These are phyloP conservation scores for Pantherophis guttatus DNA, from an alignment of 2,113 vertebrate species.

Conservation along the genomic window DNA sequence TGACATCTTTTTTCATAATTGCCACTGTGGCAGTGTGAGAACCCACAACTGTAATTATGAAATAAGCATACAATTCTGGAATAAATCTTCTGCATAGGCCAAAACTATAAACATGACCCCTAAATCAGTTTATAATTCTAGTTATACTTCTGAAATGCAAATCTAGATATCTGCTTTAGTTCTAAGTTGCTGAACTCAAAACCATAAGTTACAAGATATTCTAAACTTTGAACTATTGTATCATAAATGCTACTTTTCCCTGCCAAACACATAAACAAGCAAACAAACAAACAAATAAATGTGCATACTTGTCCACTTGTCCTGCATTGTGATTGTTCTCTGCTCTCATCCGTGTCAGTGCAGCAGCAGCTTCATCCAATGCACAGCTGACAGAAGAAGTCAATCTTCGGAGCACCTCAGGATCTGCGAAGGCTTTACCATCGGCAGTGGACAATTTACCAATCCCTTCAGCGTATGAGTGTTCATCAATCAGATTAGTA, in stretches of 20 bases:
- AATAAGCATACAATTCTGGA: neutral
- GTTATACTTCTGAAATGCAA: neutral
- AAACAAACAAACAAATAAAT: conserved; percentile 27
- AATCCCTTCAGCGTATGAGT: conserved; percentile 82
- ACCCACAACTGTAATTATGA: neutral
- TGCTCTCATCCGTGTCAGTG: conserved; percentile 95
- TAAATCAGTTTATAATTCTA: neutral
- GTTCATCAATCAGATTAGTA: conserved; percentile 70
- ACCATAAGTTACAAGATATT: neutral
- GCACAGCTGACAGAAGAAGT: conserved; percentile 98
- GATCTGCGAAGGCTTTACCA: conserved; percentile 99
- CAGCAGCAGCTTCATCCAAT: conserved; percentile 96
- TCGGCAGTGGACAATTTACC: conserved; percentile 99
- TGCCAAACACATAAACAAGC: neutral
- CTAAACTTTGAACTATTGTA: neutral
- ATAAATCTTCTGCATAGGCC: neutral
- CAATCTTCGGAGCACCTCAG: conserved; percentile 94
- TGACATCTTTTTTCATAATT: neutral
- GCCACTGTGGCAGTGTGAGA: neutral
- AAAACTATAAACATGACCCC: neutral
- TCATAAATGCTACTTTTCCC: neutral
- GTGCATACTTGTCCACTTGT: conserved; percentile 96
- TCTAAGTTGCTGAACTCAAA: neutral
- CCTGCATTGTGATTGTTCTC: conserved; percentile 94
- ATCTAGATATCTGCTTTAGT: neutral